Percentiles rank a stretch among this genome's conserved stretches.
Conservation (phyloP, 2,113 vertebrate species). For the Haemorhous mexicanus region DNA sequence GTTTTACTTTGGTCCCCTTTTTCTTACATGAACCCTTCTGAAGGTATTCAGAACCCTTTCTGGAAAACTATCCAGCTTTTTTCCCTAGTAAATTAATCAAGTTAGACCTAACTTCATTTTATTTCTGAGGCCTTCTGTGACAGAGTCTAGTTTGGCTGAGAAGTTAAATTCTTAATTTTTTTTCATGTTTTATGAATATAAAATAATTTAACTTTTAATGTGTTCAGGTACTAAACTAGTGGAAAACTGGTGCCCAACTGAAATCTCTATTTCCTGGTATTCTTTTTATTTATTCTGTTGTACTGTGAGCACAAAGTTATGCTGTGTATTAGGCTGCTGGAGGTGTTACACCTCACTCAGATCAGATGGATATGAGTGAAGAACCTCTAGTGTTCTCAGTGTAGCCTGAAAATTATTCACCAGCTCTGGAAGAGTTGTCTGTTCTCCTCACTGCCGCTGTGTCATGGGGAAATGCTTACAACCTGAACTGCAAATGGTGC, state of each 20-base stretch:
- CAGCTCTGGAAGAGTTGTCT: background rate
- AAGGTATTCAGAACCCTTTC: background rate
- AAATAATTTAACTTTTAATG: constrained; percentile 44
- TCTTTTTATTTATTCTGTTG: background rate
- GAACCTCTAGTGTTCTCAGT: background rate
- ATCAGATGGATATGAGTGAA: background rate
- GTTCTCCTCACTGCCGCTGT: background rate
- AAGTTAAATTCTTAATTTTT: constrained; percentile 32
- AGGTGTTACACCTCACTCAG: background rate
- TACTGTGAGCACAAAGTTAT: background rate
- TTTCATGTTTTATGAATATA: constrained; percentile 37
- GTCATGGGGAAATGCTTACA: background rate
- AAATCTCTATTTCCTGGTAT: constrained; percentile 30
- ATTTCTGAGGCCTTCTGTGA: background rate
- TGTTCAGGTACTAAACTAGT: constrained; percentile 44
- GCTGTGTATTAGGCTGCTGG: background rate
- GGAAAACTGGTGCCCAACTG: constrained; percentile 3
- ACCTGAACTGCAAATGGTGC: background rate
- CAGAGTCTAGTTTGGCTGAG: constrained; percentile 10
- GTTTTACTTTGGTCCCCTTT: background rate
- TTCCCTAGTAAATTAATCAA: background rate
- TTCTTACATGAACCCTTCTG: background rate
- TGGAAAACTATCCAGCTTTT: background rate
- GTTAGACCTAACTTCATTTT: background rate
- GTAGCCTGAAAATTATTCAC: background rate